phyloP scores from a whole-genome alignment of 2,888 invertebrate genomes.

The Noctua pronuba region DNA sequence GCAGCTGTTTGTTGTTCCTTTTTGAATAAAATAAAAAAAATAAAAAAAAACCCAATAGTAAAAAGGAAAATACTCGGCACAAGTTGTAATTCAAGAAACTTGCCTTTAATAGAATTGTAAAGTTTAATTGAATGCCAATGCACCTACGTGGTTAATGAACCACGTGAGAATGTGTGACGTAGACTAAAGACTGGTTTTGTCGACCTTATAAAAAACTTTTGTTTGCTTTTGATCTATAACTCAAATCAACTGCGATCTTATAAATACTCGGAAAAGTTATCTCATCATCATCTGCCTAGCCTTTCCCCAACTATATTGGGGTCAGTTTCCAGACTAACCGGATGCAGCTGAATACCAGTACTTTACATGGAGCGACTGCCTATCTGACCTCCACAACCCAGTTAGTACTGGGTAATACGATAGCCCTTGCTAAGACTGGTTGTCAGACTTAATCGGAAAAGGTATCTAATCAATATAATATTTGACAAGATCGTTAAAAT shows the following conservation, averaged over 20 bases:
- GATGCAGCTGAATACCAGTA: too few relatives aligned
- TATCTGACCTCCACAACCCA: too few relatives aligned
- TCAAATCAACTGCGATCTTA: background rate
- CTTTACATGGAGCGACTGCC: too few relatives aligned
- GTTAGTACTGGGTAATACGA: too few relatives aligned
- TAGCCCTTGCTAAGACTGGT: too few relatives aligned
- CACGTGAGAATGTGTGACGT: constrained; percentile 50
- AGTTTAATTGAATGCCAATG: constrained; percentile 60
- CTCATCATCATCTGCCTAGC: too few relatives aligned
- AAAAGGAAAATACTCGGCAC: constrained; percentile 70
- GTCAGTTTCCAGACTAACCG: too few relatives aligned
- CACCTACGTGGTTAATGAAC: constrained; percentile 33
- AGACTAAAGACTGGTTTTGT: constrained; percentile 36
- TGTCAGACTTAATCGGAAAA: too few relatives aligned
- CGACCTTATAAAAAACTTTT: background rate
- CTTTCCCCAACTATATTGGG: too few relatives aligned
- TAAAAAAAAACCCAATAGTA: constrained; percentile 68
- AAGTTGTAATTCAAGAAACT: constrained; percentile 60
- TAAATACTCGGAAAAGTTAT: constrained; percentile 1
- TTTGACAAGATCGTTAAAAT: background rate
- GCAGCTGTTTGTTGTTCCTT: too few relatives aligned
- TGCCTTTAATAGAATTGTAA: constrained; percentile 49
- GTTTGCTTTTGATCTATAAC: constrained; percentile 12
- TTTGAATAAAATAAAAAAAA: too few relatives aligned
- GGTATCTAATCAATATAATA: background rate